Base-by-base conservation (phyloP, 1,140 invertebrate genomes). In the Philotrypesis tridentata region DNA sequence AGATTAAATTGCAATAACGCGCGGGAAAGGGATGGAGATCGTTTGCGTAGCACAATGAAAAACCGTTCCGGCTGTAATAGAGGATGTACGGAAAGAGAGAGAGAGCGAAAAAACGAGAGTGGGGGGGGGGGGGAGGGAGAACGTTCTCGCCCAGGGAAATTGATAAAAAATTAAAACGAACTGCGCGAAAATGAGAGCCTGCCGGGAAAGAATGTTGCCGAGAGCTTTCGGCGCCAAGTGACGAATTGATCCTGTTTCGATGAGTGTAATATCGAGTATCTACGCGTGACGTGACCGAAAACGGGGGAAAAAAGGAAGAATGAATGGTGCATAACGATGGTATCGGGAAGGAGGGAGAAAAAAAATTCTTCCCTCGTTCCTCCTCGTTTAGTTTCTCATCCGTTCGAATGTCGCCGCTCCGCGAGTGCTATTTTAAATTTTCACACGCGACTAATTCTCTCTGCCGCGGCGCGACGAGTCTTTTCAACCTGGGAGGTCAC, bases 151-250 rank as follows among this genome's bases (percentile, higher is more conserved):
- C n/a, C n/a, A 67, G 76, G 65, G 12, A 71, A 75, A 75, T 75
- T 43, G 40, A 75, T 75, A 75, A 81, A 75, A 73, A 73, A 72
- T 72, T 72, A 80, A 80, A 72, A 80, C 68, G 33, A 72, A 72
- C 48, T 67, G 33, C 43, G 68, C 17, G 17, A 72, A 80, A 80
- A 73, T 72, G 27, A 67, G 61, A 40, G 14, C 27, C 12, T 5
- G 27, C 14, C 14, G 55, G 25, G 74, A 75, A 33, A 43, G 37
- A 72, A 43, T 43, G 70, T 0, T 2, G 25, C 31, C 1, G 21
- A 8, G 33, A 63, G 33, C 37, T 71, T 68, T 68, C 67, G 31
- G 31, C 31, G 37, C 6, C 48, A 70, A 79, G 67, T 70, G 77
- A 70, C 63, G 67, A 79, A 70, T 71, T 29, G 37, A 70, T 79